Base-by-base conservation (phyloP, 37 sponge, comb jelly and placozoan genomes). In the Haliclona indistincta region DNA sequence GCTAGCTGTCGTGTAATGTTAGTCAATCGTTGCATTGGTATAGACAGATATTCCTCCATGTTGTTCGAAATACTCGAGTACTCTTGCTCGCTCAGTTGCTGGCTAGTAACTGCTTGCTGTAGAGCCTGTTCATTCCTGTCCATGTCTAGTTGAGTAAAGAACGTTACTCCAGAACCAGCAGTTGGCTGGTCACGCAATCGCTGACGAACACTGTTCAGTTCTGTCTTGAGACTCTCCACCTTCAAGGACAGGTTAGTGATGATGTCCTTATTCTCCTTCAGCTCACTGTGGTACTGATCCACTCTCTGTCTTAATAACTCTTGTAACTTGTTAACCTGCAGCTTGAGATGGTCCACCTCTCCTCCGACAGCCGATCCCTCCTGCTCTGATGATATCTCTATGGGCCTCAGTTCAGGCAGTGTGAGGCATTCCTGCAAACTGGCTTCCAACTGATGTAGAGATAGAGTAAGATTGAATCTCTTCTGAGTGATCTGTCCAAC, bases 111-210 rank as follows among this genome's bases (percentile, higher is more conserved):
- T 30, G 87, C 91, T 11, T 58, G 25, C 56, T 77, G 26, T 3
- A 91, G 74, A 13, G 54, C 43, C 29, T 47, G 41, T 5, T 45
- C 70, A 54, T 91, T 91, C 32, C 82, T 55, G 19, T 85, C 87
- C 0, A 20, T 67, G 70, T 91, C 91, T 41, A 82, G 74, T n/a
- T 78, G 64, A 17, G 91, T 85, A 56, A 91, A 91, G 82, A 86
- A 85, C 34, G 53, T 75, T 15, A 38, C 34, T 28, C 45, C 54
- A 3, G 5, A 56, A 33, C 32, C 41, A n/a, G 38, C 54, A 4
- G 17, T 37, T 28, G 4, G 4, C 11, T 40, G 51, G 2, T 76
- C 51, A 0, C 37, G 43, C n/a, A 68, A 25, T 38, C 23, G 72
- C 0, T 22, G 67, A 30, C 73, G 64, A 51, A 82, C 38, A 26